A percentile compares a stretch with the other conserved stretches of the same genome.
These are phyloP conservation scores for Zoanthus sociatus DNA, from an alignment of 92 coral and sea anemone genomes.

Conservation along the genomic window DNA sequence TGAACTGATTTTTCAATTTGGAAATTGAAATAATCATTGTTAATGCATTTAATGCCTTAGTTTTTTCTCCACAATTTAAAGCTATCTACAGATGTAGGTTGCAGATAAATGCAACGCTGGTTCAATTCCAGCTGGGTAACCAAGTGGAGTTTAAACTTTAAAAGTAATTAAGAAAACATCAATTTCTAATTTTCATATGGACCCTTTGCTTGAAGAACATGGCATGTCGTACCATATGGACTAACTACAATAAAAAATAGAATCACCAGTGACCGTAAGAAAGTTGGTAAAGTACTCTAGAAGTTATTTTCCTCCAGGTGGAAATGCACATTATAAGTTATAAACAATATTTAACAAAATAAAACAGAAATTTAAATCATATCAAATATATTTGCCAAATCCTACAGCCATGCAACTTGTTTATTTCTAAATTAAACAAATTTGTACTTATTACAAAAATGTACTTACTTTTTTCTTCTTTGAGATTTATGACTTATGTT, in stretches of 20 bases:
- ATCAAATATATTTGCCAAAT: conserved; percentile 32
- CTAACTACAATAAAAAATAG: conserved; percentile 4
- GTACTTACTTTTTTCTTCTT: conserved; percentile 27
- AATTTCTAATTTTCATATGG: conserved; percentile 25
- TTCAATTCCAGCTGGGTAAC: conserved; percentile 35
- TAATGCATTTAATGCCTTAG: conserved; percentile 23
- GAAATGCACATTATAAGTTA: conserved; percentile 19
- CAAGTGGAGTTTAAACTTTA: conserved; percentile 33
- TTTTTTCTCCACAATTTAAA: background rate
- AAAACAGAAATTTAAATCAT: conserved; percentile 31
- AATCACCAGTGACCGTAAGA: conserved; percentile 23
- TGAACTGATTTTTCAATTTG: conserved; percentile 18
- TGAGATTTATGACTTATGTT: conserved; percentile 30
- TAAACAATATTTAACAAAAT: conserved; percentile 22
- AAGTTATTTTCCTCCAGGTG: background rate
- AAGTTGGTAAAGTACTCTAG: conserved; percentile 25
- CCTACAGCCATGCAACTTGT: conserved; percentile 34
- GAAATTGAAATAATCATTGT: conserved; percentile 19
- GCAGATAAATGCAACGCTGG: conserved; percentile 32
- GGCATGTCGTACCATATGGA: conserved; percentile 28
- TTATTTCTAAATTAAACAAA: conserved; percentile 30
- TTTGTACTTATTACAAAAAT: conserved; percentile 31
- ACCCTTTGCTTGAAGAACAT: conserved; percentile 35
- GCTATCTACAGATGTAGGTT: conserved; percentile 15
- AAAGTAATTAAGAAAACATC: conserved; percentile 20